phyloP scores from a whole-genome alignment of 2,113 vertebrate species.

The Cyphomyrus plagiostoma region DNA sequence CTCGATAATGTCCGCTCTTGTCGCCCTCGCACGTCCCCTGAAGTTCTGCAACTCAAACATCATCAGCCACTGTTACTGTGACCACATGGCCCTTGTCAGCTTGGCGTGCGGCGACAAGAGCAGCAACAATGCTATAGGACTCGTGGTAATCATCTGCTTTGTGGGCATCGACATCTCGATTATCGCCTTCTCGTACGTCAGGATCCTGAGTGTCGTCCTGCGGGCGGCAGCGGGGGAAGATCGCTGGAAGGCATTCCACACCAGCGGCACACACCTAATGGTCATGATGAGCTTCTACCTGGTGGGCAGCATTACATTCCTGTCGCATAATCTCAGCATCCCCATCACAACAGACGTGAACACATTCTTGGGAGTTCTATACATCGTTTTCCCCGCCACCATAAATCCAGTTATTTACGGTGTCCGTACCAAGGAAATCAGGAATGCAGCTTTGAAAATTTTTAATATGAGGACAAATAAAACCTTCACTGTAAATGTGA shows the following conservation, averaged over 20 bases:
- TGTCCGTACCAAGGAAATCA: slow-evolving; percentile 63
- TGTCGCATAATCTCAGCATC: slow-evolving; percentile 52
- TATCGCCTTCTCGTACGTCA: slow-evolving; percentile 59
- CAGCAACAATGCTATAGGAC: slow-evolving; percentile 37
- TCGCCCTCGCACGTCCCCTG: slow-evolving; percentile 53
- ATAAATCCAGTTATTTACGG: slow-evolving; percentile 68
- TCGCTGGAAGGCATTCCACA: slow-evolving; percentile 63
- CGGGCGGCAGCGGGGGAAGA: slow-evolving; percentile 39
- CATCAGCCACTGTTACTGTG: slow-evolving; percentile 63
- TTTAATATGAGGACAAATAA: slow-evolving; percentile 34
- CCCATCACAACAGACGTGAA: slow-evolving; percentile 54
- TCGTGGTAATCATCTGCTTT: slow-evolving; percentile 59
- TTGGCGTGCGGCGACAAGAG: slow-evolving; percentile 51
- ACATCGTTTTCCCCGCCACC: slow-evolving; percentile 61
- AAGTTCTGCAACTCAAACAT: slow-evolving; percentile 51
- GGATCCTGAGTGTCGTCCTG: slow-evolving; percentile 51
- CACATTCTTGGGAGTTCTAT: slow-evolving; percentile 60
- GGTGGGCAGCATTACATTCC: slow-evolving; percentile 64
- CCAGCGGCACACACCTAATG: slow-evolving; percentile 65
- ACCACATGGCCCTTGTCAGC: slow-evolving; percentile 68
- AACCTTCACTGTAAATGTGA: slow-evolving; percentile 27
- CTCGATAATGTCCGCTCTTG: slow-evolving; percentile 50
- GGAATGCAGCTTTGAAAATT: slow-evolving; percentile 39
- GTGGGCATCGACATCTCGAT: slow-evolving; percentile 59
- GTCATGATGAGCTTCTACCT: slow-evolving; percentile 64